These are phyloP conservation scores for Pocillopora damicornis DNA, from an alignment of 64 coral and sea anemone genomes.

Conservation along the genomic window DNA sequence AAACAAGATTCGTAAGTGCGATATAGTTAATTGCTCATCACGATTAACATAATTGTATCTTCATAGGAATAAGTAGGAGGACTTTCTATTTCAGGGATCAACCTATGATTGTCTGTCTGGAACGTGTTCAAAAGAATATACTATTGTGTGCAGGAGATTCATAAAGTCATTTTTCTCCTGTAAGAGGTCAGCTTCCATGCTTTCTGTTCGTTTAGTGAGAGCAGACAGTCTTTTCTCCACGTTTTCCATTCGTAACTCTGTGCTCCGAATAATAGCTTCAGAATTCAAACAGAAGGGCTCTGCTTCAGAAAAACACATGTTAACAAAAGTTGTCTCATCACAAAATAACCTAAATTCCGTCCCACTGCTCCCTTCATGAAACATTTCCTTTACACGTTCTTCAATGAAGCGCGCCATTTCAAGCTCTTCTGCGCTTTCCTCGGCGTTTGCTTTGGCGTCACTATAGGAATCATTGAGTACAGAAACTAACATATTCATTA, in stretches of 20 bases:
- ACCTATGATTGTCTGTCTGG: background rate
- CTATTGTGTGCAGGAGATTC: background rate
- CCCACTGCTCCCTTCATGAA: background rate
- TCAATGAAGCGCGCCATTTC: slow-evolving; percentile 58
- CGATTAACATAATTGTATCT: no score
- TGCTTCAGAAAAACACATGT: slow-evolving; percentile 22
- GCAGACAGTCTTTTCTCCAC: background rate
- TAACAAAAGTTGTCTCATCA: background rate
- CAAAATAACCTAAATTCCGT: slow-evolving; percentile 14
- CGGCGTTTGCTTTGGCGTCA: slow-evolving; percentile 24
- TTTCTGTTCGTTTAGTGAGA: slow-evolving; percentile 24
- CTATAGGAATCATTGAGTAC: slow-evolving; percentile 46
- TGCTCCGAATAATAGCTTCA: slow-evolving; percentile 10
- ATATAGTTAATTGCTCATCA: no score
- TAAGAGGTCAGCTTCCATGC: background rate
- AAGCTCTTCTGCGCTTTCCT: slow-evolving; percentile 34
- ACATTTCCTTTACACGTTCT: slow-evolving; percentile 15
- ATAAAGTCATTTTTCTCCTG: background rate
- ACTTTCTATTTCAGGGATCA: background rate
- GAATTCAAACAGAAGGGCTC: slow-evolving; percentile 27
- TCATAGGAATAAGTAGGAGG: background rate
- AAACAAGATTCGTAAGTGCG: no score
- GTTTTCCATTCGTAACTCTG: background rate
- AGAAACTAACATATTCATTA: slow-evolving; percentile 62
- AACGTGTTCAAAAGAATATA: background rate